These are phyloP conservation scores for Odocoileus virginianus DNA, from an alignment of 2,113 vertebrate species.

Conservation along the genomic window DNA sequence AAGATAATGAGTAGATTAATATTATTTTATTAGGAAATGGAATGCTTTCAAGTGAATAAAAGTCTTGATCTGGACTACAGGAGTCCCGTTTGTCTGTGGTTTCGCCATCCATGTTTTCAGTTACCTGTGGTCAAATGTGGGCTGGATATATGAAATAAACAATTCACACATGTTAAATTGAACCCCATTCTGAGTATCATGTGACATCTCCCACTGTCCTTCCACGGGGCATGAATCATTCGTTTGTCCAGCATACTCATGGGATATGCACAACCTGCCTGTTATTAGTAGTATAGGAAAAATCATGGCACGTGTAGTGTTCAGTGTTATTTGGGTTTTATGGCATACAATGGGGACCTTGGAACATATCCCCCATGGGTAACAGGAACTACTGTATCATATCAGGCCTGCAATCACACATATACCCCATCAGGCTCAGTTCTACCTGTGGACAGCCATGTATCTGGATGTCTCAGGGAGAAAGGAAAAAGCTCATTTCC, in stretches of 20 bases:
- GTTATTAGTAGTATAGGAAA: background rate
- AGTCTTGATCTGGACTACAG: background rate
- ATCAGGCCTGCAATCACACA: fast-evolving
- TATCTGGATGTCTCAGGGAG: background rate
- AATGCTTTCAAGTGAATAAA: background rate
- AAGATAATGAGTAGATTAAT: background rate
- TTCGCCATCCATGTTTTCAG: background rate
- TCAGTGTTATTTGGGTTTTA: too few species aligned
- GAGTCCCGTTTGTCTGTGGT: background rate
- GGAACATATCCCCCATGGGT: background rate
- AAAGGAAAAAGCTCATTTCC: background rate
- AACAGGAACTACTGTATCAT: background rate
- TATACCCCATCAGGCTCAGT: background rate
- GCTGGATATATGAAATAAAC: background rate
- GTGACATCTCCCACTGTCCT: background rate
- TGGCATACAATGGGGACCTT: background rate
- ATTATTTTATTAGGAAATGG: background rate
- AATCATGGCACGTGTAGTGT: background rate
- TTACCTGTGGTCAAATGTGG: background rate
- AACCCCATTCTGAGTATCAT: background rate
- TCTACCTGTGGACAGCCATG: fast-evolving
- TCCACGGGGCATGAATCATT: background rate
- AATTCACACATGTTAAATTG: background rate
- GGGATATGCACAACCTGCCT: background rate
- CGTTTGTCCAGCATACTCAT: background rate